Conservation (phyloP, 2,113 vertebrate species). For the Archocentrus centrarchus region DNA sequence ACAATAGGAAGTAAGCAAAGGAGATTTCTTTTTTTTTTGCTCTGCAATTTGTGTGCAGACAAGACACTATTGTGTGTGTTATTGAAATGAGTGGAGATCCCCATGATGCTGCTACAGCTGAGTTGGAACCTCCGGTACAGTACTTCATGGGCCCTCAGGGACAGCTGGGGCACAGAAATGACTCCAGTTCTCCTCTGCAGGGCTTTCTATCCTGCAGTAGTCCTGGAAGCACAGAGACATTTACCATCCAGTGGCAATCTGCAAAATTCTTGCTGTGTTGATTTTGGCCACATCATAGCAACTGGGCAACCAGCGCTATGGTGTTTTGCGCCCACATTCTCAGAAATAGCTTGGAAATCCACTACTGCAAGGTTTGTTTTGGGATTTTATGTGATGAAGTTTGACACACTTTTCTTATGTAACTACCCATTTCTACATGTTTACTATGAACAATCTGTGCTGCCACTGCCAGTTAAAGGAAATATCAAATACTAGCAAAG, state of each 20-base stretch:
- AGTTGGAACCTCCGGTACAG: background rate
- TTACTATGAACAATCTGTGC: too few species aligned
- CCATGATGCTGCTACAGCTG: background rate
- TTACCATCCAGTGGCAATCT: conserved; percentile 29
- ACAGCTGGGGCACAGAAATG: background rate
- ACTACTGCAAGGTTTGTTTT: background rate
- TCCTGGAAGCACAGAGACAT: conserved; percentile 15
- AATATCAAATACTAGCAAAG: too few species aligned
- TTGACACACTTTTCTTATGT: background rate
- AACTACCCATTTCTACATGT: background rate
- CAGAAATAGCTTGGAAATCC: conserved; percentile 31
- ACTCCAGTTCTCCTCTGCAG: background rate
- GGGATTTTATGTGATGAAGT: background rate
- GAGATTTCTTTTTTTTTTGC: background rate
- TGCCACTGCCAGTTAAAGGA: too few species aligned
- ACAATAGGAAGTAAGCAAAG: background rate
- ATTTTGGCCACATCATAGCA: background rate
- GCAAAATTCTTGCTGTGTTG: conserved; percentile 25
- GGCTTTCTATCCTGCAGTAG: background rate
- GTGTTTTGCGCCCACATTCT: conserved; percentile 17
- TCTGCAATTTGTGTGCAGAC: background rate
- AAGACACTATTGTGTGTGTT: background rate
- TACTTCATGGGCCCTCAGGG: background rate
- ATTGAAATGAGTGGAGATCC: background rate
- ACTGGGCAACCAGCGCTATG: background rate